Evolutionary conservation across 2,113 vertebrate genomes (phyloP), one percentile per base, ranked within the genome.

Genomic region (Notarius quadriscutis): DNA sequence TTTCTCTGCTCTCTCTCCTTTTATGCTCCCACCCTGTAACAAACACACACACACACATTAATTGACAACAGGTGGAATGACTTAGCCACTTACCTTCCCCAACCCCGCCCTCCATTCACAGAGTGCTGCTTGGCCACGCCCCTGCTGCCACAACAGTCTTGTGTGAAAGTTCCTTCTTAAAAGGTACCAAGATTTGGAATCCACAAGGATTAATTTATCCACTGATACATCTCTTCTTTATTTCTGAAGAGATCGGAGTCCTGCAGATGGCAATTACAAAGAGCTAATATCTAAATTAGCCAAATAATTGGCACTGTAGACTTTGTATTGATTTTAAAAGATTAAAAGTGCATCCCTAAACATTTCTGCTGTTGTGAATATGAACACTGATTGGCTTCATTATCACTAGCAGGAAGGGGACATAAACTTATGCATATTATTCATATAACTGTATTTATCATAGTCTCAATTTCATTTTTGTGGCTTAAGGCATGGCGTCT

Each of bases 261-360:
- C 9, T 84, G 57, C 41, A 65, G 60, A 65, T 5, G 11, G 14
- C 22, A 27, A 30, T 77, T 78, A 63, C 22, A 65, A 65, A 2
- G 41, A 50, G 9, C 25, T 53, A 51, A 78, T 63, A 63, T 50
- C 15, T 30, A 63, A 63, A 85, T 20, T 77, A 85, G 55, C 17
- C 60, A 57, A 30, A 65, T 63, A 51, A 79, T 51, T 63, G 41
- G 71, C 25, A 85, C 10, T 18, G 34, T 75, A 58, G 20, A 50
- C 30, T 48, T 50, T 51, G 57, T 53, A 85, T 78, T 65, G 72
- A 78, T 86, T 86, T 78, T 7, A 53, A 79, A 63, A 20, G 20
- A n/a, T 51, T 63, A 65, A 85, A 78, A 60, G 72, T 65, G 27
- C 57, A 81, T 25, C 34, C 17, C 30, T 48, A 60, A 62, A 27